Evolutionary conservation across 2,113 vertebrate genomes (phyloP).

Genomic region (Carollia perspicillata): DNA sequence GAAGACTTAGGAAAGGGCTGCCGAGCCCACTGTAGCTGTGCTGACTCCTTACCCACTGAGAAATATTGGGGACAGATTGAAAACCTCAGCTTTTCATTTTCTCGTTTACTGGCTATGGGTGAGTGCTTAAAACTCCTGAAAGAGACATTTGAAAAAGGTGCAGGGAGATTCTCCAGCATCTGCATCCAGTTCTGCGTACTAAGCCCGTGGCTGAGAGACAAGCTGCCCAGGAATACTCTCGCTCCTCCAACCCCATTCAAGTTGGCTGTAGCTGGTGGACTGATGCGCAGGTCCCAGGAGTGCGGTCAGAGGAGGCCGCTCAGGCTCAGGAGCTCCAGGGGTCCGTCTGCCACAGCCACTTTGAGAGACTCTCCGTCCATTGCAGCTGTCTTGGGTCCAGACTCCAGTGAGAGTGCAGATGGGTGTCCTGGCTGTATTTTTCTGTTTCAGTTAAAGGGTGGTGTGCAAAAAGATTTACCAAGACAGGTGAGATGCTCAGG

Average conservation of each 20-base stretch:
- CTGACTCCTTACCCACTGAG: not conserved
- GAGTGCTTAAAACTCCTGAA: not conserved
- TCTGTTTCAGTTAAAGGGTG: not conserved
- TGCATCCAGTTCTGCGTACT: not conserved
- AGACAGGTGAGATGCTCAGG: not conserved
- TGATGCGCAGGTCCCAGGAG: not conserved
- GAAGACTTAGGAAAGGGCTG: not conserved
- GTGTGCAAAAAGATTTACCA: not conserved
- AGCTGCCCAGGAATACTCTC: not conserved
- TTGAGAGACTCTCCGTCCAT: not conserved
- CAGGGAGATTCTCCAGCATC: not conserved
- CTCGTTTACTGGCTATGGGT: not conserved
- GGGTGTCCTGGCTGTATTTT: not conserved
- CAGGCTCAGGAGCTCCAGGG: not conserved
- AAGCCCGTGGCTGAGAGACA: not conserved
- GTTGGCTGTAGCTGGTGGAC: not conserved
- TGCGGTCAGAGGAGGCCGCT: no score
- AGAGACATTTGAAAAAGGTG: not conserved
- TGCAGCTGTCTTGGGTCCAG: not conserved
- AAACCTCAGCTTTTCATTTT: not conserved
- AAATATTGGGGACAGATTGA: not conserved
- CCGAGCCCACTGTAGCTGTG: not conserved
- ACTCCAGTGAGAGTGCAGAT: not conserved
- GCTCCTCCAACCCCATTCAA: not conserved
- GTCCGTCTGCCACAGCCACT: not conserved